phyloP scores from a whole-genome alignment of 2,797 vertebrate genomes.

The Podarcis siculus region DNA sequence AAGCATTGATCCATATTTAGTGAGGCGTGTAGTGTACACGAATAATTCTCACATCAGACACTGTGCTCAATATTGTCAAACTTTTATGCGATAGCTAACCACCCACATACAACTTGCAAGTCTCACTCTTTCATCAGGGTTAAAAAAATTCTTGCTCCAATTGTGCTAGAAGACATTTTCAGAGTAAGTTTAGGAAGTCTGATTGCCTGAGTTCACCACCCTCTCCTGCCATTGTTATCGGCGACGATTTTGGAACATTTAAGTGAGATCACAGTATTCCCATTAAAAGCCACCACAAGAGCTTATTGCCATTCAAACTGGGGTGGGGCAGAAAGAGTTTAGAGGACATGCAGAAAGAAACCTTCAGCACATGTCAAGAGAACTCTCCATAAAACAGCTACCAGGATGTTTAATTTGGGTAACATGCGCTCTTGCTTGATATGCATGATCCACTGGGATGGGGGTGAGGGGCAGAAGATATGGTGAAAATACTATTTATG shows the following conservation, averaged over 20 bases:
- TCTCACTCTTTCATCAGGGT: background rate
- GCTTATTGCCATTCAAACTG: background rate
- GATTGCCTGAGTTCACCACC: background rate
- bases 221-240: background rate
- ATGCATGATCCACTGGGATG: background rate
- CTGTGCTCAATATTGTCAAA: background rate
- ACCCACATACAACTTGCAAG: background rate
- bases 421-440: background rate
- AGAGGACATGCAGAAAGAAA: background rate
- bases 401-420: background rate
- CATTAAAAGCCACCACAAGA: background rate
- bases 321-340: background rate
- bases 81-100: background rate
- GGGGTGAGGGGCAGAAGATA: background rate
- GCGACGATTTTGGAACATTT: background rate
- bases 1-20: background rate
- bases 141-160: background rate
- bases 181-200: background rate
- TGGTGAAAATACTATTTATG: background rate
- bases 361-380: background rate
- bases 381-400: background rate
- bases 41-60: background rate
- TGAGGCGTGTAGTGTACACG: accelerated
- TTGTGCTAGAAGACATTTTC: background rate
- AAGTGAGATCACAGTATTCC: background rate